Evolutionary conservation across 2,113 vertebrate species (phyloP), one percentile per base, ranked within the genome.

Genomic region (Danionella cerebrum): DNA sequence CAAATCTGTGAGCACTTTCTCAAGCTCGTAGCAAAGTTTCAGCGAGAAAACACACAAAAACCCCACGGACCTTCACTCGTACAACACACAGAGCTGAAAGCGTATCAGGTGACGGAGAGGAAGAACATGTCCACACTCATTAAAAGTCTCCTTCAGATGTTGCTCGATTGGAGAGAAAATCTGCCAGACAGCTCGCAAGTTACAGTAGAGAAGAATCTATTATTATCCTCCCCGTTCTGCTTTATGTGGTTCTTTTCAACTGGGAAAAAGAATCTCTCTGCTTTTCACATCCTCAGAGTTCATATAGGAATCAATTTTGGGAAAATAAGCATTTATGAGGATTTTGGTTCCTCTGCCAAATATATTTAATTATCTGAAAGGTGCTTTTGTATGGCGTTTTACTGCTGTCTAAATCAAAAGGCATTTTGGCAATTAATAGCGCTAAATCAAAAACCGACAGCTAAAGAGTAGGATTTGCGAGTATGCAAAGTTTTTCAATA

Each of bases 321-420:
- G 69, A 62, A 73, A 83, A 75, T 64, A 69, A 69, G 64, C 51
- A 9, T 21, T 73, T 35, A 45, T 47, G 68, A 64, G n/a, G n/a
- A n/a, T n/a, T n/a, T n/a, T n/a, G n/a, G n/a, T n/a, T n/a, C n/a
- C n/a, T n/a, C n/a, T n/a, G n/a, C n/a, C n/a, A n/a, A n/a, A n/a
- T 39, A 16, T 69, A 84, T 72, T 82, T 67, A 78, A 85, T 80
- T 70, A 78, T 53, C 31, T 55, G 38, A n/a, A n/a, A n/a, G n/a
- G n/a, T n/a, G n/a, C n/a, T n/a, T n/a, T n/a, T n/a, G n/a, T n/a
- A n/a, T n/a, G n/a, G n/a, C n/a, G n/a, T n/a, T n/a, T n/a, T n/a
- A n/a, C n/a, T n/a, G n/a, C n/a, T n/a, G n/a, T n/a, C n/a, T n/a
- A n/a, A n/a, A n/a, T n/a, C n/a, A n/a, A n/a, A n/a, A n/a, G n/a